Conservation (phyloP, 2,113 vertebrate species). For the Ptilonorhynchus violaceus region DNA sequence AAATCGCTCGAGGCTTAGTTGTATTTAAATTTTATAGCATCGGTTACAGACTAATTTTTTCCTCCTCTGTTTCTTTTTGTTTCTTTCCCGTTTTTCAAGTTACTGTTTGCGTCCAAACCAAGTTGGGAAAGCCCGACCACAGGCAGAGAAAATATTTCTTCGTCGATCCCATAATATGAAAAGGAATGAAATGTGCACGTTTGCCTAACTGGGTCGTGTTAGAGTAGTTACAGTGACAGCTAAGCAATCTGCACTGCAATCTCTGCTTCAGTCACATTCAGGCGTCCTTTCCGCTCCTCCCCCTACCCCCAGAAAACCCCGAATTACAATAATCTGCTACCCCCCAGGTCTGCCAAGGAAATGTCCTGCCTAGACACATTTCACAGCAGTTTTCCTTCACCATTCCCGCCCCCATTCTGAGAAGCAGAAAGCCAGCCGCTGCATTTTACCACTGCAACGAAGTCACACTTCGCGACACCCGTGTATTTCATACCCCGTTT, state of each 20-base stretch:
- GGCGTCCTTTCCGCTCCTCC: constrained; percentile 47
- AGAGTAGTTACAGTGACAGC: constrained; percentile 38
- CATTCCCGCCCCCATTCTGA: background rate
- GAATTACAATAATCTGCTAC: constrained; percentile 7
- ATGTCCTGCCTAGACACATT: background rate
- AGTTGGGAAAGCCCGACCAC: background rate
- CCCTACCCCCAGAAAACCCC: constrained; percentile 23
- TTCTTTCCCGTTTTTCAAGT: background rate
- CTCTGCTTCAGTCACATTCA: constrained; percentile 40
- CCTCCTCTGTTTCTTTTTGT: background rate
- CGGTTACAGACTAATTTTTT: background rate
- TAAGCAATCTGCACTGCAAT: constrained; percentile 24
- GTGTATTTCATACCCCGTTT: background rate
- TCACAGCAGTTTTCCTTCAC: background rate
- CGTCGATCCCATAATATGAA: background rate
- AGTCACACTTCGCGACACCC: background rate
- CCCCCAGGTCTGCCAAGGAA: background rate
- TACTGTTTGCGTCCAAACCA: background rate
- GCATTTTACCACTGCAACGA: background rate
- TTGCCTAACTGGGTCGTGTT: constrained; percentile 7
- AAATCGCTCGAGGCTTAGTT: background rate
- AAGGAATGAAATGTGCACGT: background rate
- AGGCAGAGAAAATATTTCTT: constrained; percentile 19
- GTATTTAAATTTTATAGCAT: constrained; percentile 13
- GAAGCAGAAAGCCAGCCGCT: background rate